Conservation (phyloP, 2,113 vertebrate species). For the Zosterops hypoxanthus region DNA sequence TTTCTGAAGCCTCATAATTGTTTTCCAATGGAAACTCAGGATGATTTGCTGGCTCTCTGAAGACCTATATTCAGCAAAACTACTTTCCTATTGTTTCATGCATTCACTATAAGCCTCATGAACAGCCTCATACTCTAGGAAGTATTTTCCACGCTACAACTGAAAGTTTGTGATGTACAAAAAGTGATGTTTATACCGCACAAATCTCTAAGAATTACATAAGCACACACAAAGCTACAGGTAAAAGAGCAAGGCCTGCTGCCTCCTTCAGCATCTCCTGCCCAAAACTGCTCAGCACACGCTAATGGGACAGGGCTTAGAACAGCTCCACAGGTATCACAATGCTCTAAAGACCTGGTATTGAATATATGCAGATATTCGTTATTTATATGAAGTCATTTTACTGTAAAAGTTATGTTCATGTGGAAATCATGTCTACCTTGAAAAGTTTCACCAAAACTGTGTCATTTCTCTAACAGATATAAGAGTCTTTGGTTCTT, state of each 20-base stretch:
- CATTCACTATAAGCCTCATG: background rate
- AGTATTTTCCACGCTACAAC: background rate
- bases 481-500: background rate
- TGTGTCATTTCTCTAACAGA: background rate
- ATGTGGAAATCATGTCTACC: background rate
- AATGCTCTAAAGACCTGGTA: background rate
- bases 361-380: background rate
- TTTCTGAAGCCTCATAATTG: background rate
- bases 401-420: background rate
- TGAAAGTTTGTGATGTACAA: background rate
- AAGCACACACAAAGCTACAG: background rate
- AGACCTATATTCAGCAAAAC: background rate
- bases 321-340: background rate
- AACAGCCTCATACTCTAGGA: background rate
- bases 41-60: conserved; percentile 6
- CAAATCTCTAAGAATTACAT: background rate
- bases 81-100: background rate
- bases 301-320: background rate
- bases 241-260: background rate
- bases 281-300: background rate
- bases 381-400: background rate
- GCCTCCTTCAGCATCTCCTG: background rate
- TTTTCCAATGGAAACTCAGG: conserved; percentile 26
- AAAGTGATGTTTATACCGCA: background rate
- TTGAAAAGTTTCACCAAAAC: background rate